phyloP scores from a whole-genome alignment of 1,140 invertebrate species.

The Lucilia sericata region DNA sequence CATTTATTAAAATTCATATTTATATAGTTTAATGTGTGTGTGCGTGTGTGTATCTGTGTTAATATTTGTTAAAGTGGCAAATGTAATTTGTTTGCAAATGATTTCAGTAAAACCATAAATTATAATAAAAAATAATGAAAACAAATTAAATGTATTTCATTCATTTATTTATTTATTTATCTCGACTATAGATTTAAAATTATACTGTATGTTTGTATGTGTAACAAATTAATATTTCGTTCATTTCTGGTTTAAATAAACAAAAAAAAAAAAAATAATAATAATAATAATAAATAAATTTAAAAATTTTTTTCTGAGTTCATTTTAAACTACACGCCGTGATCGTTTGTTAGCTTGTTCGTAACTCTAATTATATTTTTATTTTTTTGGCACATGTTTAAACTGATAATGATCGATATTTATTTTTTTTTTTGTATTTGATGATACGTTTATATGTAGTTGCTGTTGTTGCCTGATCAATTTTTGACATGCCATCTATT shows the following conservation, averaged over 20 bases:
- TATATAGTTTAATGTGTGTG: neutral
- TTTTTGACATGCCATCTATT: constrained; percentile 38
- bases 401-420: constrained; percentile 26
- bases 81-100: constrained; percentile 40
- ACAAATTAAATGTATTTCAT: constrained; percentile 22
- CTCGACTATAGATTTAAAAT: neutral
- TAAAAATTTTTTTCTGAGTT: neutral
- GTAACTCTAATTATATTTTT: constrained; percentile 25
- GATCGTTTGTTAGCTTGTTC: neutral
- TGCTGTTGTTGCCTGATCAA: neutral
- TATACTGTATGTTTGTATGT: no score
- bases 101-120: constrained; percentile 42
- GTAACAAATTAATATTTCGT: no score
- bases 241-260: no score
- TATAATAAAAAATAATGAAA: constrained; percentile 31
- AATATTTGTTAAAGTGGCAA: constrained; percentile 1
- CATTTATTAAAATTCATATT: neutral
- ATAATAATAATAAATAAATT: no score
- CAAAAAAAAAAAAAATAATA: no score
- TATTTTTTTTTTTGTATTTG: neutral
- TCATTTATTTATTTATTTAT: neutral
- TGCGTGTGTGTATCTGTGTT: neutral
- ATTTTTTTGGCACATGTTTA: constrained; percentile 35
- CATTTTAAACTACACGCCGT: no score
- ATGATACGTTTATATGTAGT: no score